phyloP scores from a whole-genome alignment of 2,113 vertebrate species.

The Rhabdornis inornatus region DNA sequence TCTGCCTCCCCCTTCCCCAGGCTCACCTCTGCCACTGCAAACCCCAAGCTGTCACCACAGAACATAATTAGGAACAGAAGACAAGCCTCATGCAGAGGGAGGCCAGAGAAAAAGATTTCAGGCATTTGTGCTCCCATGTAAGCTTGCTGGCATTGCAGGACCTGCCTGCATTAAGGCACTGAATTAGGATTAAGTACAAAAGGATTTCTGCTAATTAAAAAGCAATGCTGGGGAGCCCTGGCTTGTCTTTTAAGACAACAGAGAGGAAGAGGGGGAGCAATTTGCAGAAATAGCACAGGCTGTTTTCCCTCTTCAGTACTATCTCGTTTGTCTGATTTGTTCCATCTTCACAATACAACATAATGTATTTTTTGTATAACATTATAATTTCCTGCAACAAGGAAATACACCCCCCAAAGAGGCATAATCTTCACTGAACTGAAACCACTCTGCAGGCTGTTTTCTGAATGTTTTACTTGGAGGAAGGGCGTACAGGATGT shows the following conservation, averaged over 20 bases:
- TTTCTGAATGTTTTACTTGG: not conserved
- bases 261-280: not conserved
- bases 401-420: not conserved
- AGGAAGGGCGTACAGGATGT: not conserved
- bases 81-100: not conserved
- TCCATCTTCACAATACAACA: not conserved
- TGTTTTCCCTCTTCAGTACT: not conserved
- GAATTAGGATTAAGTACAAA: not conserved
- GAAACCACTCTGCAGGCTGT: not conserved
- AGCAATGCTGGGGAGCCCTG: not conserved
- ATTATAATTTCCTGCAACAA: not conserved
- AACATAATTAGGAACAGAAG: not conserved
- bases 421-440: not conserved
- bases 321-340: not conserved
- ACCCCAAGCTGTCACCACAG: not conserved
- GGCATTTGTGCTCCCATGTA: not conserved
- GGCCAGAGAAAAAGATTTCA: not conserved
- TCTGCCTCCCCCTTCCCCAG: not conserved
- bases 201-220: not conserved
- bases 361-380: not conserved
- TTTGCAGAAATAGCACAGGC: not conserved
- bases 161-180: not conserved
- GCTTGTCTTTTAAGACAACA: not conserved
- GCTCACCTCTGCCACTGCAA: not conserved
- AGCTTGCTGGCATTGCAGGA: not conserved